Percentiles rank a stretch among this genome's conserved stretches.
These are phyloP conservation scores for Chiloscyllium punctatum DNA, from an alignment of 2,797 vertebrate genomes.

Conservation along the genomic window DNA sequence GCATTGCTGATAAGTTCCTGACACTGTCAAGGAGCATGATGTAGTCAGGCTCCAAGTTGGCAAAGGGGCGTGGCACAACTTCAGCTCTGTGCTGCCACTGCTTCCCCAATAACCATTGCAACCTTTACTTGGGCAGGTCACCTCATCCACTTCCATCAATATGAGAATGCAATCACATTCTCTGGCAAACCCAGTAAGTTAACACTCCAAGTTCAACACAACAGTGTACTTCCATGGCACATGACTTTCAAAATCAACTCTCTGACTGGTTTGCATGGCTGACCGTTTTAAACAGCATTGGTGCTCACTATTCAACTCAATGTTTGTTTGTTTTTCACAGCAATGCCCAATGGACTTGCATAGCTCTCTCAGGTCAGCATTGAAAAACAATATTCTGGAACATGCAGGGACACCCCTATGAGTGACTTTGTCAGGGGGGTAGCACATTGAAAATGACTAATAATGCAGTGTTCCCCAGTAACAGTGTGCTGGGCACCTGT, in stretches of 20 bases:
- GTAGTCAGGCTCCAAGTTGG: not conserved
- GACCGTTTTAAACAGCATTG: too few relatives aligned
- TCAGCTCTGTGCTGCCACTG: not conserved
- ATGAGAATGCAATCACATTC: too few relatives aligned
- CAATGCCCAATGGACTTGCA: too few relatives aligned
- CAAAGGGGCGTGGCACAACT: not conserved
- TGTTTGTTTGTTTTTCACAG: too few relatives aligned
- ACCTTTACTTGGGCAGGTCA: not conserved
- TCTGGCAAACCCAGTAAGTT: too few relatives aligned
- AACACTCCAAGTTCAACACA: too few relatives aligned
- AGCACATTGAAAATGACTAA: not conserved
- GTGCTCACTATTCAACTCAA: too few relatives aligned
- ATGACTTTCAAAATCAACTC: too few relatives aligned
- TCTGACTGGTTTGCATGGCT: too few relatives aligned
- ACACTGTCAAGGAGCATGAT: not conserved
- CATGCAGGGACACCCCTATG: too few relatives aligned
- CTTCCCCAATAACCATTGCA: not conserved
- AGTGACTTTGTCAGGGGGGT: not conserved
- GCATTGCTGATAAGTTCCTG: not conserved
- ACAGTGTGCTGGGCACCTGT: not conserved
- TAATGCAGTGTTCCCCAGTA: not conserved
- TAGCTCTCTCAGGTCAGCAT: not conserved
- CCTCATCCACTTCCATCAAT: not conserved
- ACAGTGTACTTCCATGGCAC: too few relatives aligned
- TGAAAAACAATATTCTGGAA: not conserved